A percentile compares a stretch with the other conserved stretches of the same genome.
phyloP scores from a whole-genome alignment of 2,888 invertebrate genomes.

The Lasioglossum malachurum region DNA sequence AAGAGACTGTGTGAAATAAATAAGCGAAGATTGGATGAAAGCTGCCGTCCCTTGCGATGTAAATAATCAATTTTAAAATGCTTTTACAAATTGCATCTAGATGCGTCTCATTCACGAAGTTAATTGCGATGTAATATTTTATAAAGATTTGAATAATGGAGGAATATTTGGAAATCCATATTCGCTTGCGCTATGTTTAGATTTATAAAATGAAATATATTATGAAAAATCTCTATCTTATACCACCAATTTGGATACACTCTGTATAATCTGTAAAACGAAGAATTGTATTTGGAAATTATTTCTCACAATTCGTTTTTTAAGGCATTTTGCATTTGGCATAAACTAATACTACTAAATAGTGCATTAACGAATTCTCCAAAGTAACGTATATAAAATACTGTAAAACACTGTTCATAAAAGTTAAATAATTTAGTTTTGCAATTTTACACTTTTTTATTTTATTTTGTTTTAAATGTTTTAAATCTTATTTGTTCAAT shows the following conservation, averaged over 20 bases:
- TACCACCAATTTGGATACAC: neutral
- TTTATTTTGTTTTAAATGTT: neutral
- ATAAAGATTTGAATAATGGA: neutral
- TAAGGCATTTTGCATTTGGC: no score
- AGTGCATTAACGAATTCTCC: no score
- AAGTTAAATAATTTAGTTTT: neutral
- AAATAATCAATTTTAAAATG: neutral
- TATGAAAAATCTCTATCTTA: neutral
- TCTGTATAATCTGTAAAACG: no score
- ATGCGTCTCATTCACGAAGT: neutral
- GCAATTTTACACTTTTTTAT: neutral
- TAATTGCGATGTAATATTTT: neutral
- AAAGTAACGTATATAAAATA: neutral
- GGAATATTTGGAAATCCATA: neutral
- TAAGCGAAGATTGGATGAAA: neutral
- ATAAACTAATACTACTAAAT: no score
- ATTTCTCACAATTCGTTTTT: no score
- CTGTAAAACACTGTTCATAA: neutral
- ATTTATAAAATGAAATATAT: neutral
- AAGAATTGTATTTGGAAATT: neutral
- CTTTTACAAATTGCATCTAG: neutral
- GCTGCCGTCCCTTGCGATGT: neutral
- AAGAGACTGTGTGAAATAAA: neutral
- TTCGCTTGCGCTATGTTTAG: no score
- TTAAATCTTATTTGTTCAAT: neutral